phyloP scores from a whole-genome alignment of 2,113 vertebrate species.

The Vombatus ursinus region DNA sequence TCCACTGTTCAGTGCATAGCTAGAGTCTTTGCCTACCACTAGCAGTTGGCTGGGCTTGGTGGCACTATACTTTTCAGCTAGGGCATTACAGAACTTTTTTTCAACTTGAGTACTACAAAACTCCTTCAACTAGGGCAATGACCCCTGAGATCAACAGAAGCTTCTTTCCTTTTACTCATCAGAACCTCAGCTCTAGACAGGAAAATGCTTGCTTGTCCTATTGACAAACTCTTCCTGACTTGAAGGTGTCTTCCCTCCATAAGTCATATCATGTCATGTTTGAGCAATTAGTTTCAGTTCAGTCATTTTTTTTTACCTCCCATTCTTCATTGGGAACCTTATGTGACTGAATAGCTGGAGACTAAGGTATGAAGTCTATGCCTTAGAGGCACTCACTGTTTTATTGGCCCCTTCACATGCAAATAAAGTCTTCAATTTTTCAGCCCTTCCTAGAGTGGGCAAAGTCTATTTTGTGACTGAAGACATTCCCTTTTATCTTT shows the following conservation, averaged over 20 bases:
- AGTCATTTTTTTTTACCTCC: neutral
- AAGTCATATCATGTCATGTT: neutral
- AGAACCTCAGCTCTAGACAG: neutral
- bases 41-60: neutral
- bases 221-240: neutral
- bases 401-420: neutral
- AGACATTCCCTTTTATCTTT: neutral
- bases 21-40: neutral
- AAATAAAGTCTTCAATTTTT: neutral
- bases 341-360: neutral
- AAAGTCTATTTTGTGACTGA: neutral
- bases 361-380: neutral
- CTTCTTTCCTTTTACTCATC: neutral
- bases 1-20: neutral
- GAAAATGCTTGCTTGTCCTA: neutral
- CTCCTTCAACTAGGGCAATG: neutral
- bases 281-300: neutral
- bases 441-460: neutral
- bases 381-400: neutral
- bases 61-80: neutral
- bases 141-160: neutral
- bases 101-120: neutral
- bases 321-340: neutral
- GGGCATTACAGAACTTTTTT: neutral
- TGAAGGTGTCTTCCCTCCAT: neutral